Percentiles rank a stretch among this genome's conserved stretches.
phyloP scores from a whole-genome alignment of 2,113 vertebrate genomes.

The Uria aalge region DNA sequence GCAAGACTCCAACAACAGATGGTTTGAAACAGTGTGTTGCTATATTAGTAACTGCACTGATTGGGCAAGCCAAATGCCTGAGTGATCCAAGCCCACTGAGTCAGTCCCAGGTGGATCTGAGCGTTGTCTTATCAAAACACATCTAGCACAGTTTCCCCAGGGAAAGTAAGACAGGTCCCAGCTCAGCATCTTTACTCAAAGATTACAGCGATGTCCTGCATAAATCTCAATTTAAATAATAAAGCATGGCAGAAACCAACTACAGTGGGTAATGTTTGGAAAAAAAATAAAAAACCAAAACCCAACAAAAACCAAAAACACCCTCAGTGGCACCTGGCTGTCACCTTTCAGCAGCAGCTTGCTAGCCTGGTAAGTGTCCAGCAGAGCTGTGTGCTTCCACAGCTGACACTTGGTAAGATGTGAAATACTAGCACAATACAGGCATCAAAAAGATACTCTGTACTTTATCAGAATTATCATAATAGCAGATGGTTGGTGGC shows the following conservation, averaged over 20 bases:
- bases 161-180: neutral
- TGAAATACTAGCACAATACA: neutral
- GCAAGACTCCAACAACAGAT: neutral
- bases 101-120: neutral
- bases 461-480: neutral
- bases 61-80: accelerated
- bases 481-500: neutral
- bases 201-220: neutral
- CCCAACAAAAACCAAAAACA: too few relatives aligned
- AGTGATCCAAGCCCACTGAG: neutral
- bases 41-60: neutral
- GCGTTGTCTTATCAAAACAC: neutral
- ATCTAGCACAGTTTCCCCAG: neutral
- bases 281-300: neutral
- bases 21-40: neutral
- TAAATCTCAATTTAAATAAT: neutral
- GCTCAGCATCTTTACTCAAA: neutral
- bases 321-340: neutral
- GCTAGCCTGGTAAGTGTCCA: neutral
- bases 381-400: neutral
- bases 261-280: neutral
- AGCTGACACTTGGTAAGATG: neutral
- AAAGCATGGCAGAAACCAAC: neutral
- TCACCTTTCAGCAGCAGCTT: neutral
- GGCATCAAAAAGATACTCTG: neutral